Base-by-base conservation (phyloP, 2,113 vertebrate genomes). In the Monopterus albus region DNA sequence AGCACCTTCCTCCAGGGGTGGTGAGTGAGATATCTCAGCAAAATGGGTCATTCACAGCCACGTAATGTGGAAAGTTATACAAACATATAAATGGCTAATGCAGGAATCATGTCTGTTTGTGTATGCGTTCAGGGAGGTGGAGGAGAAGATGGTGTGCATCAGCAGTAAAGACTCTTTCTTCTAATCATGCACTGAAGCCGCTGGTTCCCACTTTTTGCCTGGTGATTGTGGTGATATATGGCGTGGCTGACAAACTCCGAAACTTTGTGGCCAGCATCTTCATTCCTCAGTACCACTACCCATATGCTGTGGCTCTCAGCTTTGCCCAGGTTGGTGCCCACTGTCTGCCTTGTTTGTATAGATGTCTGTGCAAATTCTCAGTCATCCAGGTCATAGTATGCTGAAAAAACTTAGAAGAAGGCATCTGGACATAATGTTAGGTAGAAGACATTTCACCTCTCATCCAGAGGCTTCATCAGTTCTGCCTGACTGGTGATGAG, bases 281-380 rank as follows among this genome's bases (percentile, higher is more conserved):
- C 72, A 84, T 94, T 65, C 87, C 91, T 6, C 93, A 94, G 87
- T 94, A 94, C 65, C 91, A 87, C 78, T 94, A 88, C 74, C 88
- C 88, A 0, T 93, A 89, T 26, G 75, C 72, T 10, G 88, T 88
- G 25, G 88, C 89, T 20, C 83, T 94, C 50, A 88, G 86, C 60
- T 91, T 94, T 10, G 81, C 71, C 11, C 89, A 94, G 93, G 94
- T 94, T 38, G 33, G 87, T 80, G 14, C 5, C 68, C 31, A 29
- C 15, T 40, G 23, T 5, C 28, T 52, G 3, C 9, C 35, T 28
- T 10, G 3, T 26, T 60, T 56, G 4, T 9, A 31, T 18, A 1
- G 18, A 42, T 5, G n/a, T 6, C n/a, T n/a, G n/a, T n/a, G n/a
- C n/a, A n/a, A n/a, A n/a, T n/a, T n/a, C n/a, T n/a, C n/a, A n/a